A percentile compares a stretch with the other conserved stretches of the same genome.
Evolutionary conservation across 2,888 invertebrate genomes (phyloP).

Genomic region (Polymixis lichenea): DNA sequence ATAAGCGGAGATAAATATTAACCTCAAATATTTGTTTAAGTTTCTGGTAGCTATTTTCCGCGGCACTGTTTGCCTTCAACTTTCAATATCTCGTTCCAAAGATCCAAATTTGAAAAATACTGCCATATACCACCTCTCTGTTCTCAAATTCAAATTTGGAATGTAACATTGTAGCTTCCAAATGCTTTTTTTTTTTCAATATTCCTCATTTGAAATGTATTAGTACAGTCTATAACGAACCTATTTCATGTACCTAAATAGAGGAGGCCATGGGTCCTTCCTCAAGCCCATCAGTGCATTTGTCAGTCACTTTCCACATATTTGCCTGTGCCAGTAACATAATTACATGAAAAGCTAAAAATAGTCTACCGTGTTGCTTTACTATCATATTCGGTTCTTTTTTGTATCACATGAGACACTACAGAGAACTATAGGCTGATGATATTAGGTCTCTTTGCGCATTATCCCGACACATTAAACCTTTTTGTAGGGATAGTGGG

Average conservation of each 20-base stretch:
- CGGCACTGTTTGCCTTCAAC: not conserved
- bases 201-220: not conserved
- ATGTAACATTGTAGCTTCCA: not conserved
- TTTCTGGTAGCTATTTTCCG: not conserved
- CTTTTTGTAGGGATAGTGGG: slow-evolving; percentile 2
- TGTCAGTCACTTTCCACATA: not conserved
- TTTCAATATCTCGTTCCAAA: not conserved
- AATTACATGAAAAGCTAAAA: slow-evolving; percentile 31
- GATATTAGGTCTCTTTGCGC: not conserved
- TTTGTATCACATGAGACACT: slow-evolving; percentile 10
- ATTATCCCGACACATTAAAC: not conserved
- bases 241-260: not conserved
- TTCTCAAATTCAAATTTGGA: slow-evolving; percentile 6
- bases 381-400: slow-evolving; percentile 15
- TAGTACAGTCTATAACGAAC: not conserved
- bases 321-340: not conserved
- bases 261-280: not conserved
- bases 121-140: not conserved
- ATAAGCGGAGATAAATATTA: slow-evolving; percentile 35
- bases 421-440: slow-evolving; percentile 9
- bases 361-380: not conserved
- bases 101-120: not conserved
- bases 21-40: slow-evolving; percentile 7
- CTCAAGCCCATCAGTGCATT: not conserved
- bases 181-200: not conserved